A percentile compares a stretch with the other conserved stretches of the same genome.
These are phyloP conservation scores for Nycticebus coucang DNA, from an alignment of 2,113 vertebrate species.

Conservation along the genomic window DNA sequence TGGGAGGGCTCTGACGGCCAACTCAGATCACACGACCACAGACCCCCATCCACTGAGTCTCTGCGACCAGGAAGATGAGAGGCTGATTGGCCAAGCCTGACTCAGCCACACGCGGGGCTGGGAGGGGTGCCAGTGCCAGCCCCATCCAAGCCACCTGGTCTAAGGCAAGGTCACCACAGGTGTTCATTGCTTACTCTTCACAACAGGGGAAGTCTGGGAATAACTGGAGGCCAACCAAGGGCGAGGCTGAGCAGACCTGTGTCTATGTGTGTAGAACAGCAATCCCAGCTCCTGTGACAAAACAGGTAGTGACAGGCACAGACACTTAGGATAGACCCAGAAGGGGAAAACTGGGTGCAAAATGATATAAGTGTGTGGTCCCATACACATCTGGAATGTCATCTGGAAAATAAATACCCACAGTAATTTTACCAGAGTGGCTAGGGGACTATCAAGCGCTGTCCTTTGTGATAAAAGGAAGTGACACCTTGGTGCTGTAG, in stretches of 20 bases:
- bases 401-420: accelerated
- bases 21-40: background rate
- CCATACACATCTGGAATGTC: background rate
- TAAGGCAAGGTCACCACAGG: background rate
- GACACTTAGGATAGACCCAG: background rate
- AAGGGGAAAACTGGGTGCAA: too few species aligned
- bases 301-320: accelerated
- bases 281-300: accelerated
- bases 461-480: too few species aligned
- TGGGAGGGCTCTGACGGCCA: background rate
- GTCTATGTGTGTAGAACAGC: too few species aligned
- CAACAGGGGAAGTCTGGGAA: background rate
- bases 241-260: background rate
- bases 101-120: background rate
- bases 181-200: background rate
- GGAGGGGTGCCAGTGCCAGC: background rate
- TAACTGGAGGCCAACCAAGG: accelerated
- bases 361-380: accelerated
- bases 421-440: background rate
- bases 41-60: too few species aligned
- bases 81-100: background rate
- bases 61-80: background rate
- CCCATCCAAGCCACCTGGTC: accelerated
- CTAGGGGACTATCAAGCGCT: background rate
- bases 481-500: accelerated